Base-by-base conservation (phyloP, 2,888 invertebrate species). In the Cheilosia impressa region DNA sequence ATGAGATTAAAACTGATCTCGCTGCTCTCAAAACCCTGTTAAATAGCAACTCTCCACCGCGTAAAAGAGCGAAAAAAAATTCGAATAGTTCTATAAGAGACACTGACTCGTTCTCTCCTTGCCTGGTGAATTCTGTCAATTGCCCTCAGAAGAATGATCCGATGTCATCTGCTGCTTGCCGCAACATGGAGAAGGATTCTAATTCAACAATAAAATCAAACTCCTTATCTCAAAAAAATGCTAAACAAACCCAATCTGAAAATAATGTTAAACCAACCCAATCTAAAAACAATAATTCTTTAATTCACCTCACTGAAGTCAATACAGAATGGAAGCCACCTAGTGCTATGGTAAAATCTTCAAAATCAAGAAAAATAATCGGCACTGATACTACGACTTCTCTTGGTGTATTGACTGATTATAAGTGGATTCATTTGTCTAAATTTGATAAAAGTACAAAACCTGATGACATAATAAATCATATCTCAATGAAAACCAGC, bases 1-100 rank as follows among this genome's bases (percentile, higher is more conserved):
- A 7, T 47, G 47, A 47, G 47, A 47, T 47, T 17, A 47, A 47
- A 47, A 47, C n/a, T 17, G 47, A 47, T 47, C 47, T 17, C n/a
- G n/a, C n/a, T n/a, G n/a, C n/a, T n/a, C n/a, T n/a, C n/a, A n/a
- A n/a, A n/a, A n/a, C n/a, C n/a, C n/a, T n/a, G n/a, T n/a, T n/a
- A n/a, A n/a, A n/a, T n/a, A n/a, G n/a, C n/a, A n/a, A n/a, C n/a
- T n/a, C n/a, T n/a, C n/a, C n/a, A n/a, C n/a, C n/a, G n/a, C n/a
- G n/a, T n/a, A n/a, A n/a, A n/a, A n/a, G n/a, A n/a, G n/a, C n/a
- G n/a, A n/a, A n/a, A n/a, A n/a, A n/a, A n/a, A n/a, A n/a, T n/a
- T n/a, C n/a, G n/a, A n/a, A n/a, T n/a, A n/a, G n/a, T n/a, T n/a
- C 47, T 6, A n/a, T 1, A 19, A 47, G 17, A 43, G 43, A 15